Conservation (phyloP, 92 coral and sea anemone genomes). For the Zoanthus solanderi region DNA sequence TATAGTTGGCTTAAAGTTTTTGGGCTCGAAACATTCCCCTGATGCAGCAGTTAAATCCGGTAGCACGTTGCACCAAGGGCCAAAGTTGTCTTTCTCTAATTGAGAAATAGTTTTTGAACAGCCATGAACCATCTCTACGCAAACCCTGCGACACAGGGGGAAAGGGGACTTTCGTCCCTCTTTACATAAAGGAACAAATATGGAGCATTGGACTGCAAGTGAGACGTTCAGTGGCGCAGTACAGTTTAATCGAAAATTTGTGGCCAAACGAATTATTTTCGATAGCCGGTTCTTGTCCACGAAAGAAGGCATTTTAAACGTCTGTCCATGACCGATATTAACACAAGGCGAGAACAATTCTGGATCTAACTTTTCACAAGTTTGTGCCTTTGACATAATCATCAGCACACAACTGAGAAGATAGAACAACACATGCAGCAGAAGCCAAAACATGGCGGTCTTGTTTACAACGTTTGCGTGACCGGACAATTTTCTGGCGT, state of each 20-base stretch:
- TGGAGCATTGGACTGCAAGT: not conserved
- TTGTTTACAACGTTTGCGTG: too few species aligned
- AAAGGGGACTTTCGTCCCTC: conserved; percentile 3
- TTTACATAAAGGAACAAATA: not conserved
- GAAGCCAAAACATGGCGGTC: not conserved
- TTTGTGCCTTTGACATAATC: not conserved
- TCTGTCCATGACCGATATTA: conserved; percentile 9
- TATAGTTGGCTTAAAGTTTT: not conserved
- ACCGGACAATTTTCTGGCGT: too few species aligned
- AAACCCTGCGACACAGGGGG: conserved; percentile 13
- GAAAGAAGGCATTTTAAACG: conserved; percentile 26
- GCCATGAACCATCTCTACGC: conserved; percentile 19
- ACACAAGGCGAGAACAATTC: not conserved
- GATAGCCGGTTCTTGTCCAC: conserved; percentile 18
- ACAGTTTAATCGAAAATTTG: not conserved
- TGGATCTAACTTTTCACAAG: conserved; percentile 21
- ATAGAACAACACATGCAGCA: not conserved
- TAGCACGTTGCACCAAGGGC: not conserved
- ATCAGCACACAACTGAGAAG: not conserved
- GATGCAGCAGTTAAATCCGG: conserved; percentile 18
- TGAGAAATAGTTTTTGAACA: not conserved
- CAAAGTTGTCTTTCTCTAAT: not conserved
- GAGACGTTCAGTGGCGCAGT: not conserved
- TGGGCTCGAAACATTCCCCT: conserved; percentile 9
- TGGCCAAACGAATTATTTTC: not conserved